These are phyloP conservation scores for Mythimna lalbum DNA, from an alignment of 2,888 invertebrate species.

Conservation along the genomic window DNA sequence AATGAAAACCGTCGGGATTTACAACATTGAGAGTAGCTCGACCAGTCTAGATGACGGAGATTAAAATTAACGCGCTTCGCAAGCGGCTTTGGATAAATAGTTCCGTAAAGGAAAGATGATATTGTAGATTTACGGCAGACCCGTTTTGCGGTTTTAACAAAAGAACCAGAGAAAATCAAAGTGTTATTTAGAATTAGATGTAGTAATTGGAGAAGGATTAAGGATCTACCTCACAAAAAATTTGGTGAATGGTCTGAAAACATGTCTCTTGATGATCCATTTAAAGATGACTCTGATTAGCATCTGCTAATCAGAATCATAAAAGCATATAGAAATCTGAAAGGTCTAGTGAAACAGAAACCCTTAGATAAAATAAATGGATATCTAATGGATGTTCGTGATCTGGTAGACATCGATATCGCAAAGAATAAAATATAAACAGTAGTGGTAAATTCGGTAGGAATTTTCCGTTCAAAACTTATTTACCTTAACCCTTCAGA, in stretches of 20 bases:
- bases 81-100: constrained; percentile 24
- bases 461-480: constrained; percentile 7
- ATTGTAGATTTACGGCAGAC: constrained; percentile 8
- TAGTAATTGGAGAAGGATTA: too few species aligned
- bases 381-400: neutral
- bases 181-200: too few species aligned
- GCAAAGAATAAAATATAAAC: too few species aligned
- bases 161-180: neutral
- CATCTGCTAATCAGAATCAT: neutral
- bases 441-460: neutral
- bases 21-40: constrained; percentile 47
- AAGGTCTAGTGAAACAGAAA: neutral
- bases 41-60: constrained; percentile 58
- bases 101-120: constrained; percentile 37
- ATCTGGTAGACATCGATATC: too few species aligned
- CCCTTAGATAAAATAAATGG: neutral
- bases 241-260: too few species aligned
- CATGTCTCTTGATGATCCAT: too few species aligned
- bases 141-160: neutral
- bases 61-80: constrained; percentile 45
- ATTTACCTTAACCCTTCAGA: constrained; percentile 15
- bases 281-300: too few species aligned
- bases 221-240: too few species aligned
- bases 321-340: neutral
- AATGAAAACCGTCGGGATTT: constrained; percentile 63